These are phyloP conservation scores for Maccullochella peelii DNA, from an alignment of 2,113 vertebrate species.

Conservation along the genomic window DNA sequence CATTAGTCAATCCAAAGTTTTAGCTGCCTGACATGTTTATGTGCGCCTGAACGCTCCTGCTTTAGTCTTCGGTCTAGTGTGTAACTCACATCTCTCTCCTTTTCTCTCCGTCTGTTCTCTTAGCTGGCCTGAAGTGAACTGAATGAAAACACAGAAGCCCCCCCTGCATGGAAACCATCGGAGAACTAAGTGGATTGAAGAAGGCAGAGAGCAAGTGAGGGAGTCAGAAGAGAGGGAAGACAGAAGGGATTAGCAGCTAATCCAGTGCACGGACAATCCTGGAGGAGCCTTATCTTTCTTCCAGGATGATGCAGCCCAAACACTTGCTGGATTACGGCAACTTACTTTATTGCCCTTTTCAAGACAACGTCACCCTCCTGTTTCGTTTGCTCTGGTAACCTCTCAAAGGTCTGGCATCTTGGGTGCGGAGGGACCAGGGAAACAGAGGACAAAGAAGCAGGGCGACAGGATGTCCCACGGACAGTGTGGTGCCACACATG, in stretches of 20 bases:
- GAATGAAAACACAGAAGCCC: constrained; percentile 57
- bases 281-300: constrained; percentile 60
- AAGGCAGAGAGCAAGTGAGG: constrained; percentile 65
- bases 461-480: constrained; percentile 26
- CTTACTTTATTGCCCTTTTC: constrained; percentile 41
- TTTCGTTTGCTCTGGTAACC: constrained; percentile 14
- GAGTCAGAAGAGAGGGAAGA: constrained; percentile 60
- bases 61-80: constrained; percentile 1
- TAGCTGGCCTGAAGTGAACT: constrained; percentile 61
- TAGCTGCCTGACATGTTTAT: constrained; percentile 29
- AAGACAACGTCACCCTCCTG: neutral
- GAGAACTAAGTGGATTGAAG: constrained; percentile 78
- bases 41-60: constrained; percentile 31
- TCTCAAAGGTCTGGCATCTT: constrained; percentile 3
- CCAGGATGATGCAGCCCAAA: constrained; percentile 63
- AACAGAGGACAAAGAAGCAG: constrained; percentile 3
- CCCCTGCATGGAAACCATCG: constrained; percentile 51
- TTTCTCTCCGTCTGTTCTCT: constrained; percentile 47
- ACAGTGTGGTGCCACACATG: constrained; percentile 53
- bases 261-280: constrained; percentile 75
- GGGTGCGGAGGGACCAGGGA: neutral
- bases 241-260: constrained; percentile 78
- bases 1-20: constrained; percentile 17
- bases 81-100: constrained; percentile 45
- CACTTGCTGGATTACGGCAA: constrained; percentile 67